These are phyloP conservation scores for Tachystola acroxantha DNA, from an alignment of 2,888 invertebrate genomes.

Conservation along the genomic window DNA sequence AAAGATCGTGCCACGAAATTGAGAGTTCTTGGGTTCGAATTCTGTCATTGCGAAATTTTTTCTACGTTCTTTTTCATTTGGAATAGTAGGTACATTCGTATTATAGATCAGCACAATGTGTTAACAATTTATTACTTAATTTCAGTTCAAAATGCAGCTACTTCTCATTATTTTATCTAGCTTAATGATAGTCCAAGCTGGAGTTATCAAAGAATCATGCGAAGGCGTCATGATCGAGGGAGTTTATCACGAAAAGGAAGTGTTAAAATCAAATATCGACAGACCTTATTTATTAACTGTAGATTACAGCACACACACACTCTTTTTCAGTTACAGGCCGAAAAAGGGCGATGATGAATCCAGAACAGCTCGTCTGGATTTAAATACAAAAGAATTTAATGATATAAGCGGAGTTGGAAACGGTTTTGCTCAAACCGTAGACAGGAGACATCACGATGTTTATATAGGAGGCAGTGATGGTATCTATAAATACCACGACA, in stretches of 20 bases:
- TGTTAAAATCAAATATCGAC: conserved; percentile 37
- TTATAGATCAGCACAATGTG: no score
- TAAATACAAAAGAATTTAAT: conserved; percentile 44
- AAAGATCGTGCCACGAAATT: no score
- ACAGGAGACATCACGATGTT: conserved; percentile 38
- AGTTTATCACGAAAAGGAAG: conserved; percentile 38
- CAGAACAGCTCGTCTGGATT: conserved; percentile 41
- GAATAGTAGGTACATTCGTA: no score
- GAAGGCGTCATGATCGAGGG: conserved; percentile 34
- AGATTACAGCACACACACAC: conserved; percentile 42
- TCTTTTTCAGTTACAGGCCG: conserved; percentile 54
- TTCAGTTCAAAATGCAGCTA: conserved; percentile 33
- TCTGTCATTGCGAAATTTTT: no score
- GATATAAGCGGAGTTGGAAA: conserved; percentile 39
- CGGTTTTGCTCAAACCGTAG: conserved; percentile 54
- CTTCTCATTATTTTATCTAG: conserved; percentile 24
- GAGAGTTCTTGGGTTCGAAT: no score
- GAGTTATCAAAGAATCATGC: conserved; percentile 34
- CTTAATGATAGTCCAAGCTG: conserved; percentile 29
- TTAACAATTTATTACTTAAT: conserved; percentile 8
- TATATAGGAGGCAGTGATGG: conserved; percentile 56
- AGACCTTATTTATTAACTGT: conserved; percentile 47
- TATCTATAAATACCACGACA: conserved; percentile 49
- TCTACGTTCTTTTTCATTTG: no score
- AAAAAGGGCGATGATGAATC: conserved; percentile 34